These are phyloP conservation scores for Cerastoderma edule DNA, from an alignment of 2,888 invertebrate genomes.

Conservation along the genomic window DNA sequence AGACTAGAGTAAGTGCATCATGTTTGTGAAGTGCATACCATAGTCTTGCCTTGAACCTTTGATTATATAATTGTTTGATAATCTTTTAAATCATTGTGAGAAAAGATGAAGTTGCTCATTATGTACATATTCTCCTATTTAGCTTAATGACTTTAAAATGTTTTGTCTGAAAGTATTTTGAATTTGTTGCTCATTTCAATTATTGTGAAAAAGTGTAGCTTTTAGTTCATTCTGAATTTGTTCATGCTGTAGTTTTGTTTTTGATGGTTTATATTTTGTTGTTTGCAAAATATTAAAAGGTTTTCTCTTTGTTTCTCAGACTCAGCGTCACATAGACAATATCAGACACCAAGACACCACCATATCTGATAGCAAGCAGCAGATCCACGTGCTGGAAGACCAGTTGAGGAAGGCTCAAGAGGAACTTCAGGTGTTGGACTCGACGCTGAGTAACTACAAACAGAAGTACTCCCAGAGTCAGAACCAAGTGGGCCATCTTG, in stretches of 20 bases:
- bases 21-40: too few relatives aligned
- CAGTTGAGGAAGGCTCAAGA: conserved; percentile 73
- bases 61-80: too few relatives aligned
- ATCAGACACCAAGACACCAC: conserved; percentile 74
- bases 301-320: conserved; percentile 65
- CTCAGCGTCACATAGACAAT: conserved; percentile 70
- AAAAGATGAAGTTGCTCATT: background rate
- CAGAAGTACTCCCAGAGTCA: conserved; percentile 76
- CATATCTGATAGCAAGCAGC: conserved; percentile 75
- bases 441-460: conserved; percentile 72
- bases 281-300: too few relatives aligned
- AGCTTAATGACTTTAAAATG: too few relatives aligned
- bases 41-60: too few relatives aligned
- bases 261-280: too few relatives aligned
- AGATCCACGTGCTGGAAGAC: conserved; percentile 76
- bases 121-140: background rate
- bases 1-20: too few relatives aligned
- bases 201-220: too few relatives aligned
- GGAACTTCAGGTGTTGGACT: conserved; percentile 70
- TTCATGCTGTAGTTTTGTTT: too few relatives aligned
- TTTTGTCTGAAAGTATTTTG: too few relatives aligned
- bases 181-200: too few relatives aligned
- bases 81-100: background rate
- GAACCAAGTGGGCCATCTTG: conserved; percentile 74
- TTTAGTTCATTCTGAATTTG: too few relatives aligned